phyloP scores from a whole-genome alignment of 2,113 vertebrate genomes.

The Notarius quadriscutis region DNA sequence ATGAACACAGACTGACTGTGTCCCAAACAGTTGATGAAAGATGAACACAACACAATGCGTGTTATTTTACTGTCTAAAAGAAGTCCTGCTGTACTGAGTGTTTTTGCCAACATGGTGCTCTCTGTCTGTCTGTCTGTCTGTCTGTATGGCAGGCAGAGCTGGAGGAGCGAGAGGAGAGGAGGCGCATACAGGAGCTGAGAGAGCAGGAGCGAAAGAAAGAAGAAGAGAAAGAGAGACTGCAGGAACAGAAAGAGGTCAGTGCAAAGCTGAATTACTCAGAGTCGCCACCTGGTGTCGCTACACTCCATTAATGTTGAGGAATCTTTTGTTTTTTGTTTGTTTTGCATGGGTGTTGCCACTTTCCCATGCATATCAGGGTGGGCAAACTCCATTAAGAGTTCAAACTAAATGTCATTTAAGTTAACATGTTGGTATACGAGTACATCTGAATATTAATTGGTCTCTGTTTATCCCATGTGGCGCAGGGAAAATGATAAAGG shows the following conservation, averaged over 20 bases:
- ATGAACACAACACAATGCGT: background rate
- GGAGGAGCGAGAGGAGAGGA: conserved; percentile 91
- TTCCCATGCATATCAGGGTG: background rate
- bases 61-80: background rate
- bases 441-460: background rate
- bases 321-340: background rate
- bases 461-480: background rate
- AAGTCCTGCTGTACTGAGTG: background rate
- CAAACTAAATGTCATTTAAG: background rate
- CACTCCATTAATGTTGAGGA: background rate
- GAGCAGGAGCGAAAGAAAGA: conserved; percentile 87
- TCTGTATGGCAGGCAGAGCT: conserved; percentile 79
- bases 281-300: background rate
- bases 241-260: conserved; percentile 77
- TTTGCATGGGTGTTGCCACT: background rate
- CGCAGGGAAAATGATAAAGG: background rate
- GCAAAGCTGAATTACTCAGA: background rate
- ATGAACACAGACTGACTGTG: background rate
- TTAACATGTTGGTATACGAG: background rate
- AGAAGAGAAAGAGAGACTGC: conserved; percentile 80
- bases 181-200: conserved; percentile 81
- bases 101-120: background rate
- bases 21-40: background rate
- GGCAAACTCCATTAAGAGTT: background rate
- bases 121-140: too few species aligned